These are phyloP conservation scores for Drosophila pseudotakahashii DNA, from an alignment of 2,888 invertebrate species.

Conservation along the genomic window DNA sequence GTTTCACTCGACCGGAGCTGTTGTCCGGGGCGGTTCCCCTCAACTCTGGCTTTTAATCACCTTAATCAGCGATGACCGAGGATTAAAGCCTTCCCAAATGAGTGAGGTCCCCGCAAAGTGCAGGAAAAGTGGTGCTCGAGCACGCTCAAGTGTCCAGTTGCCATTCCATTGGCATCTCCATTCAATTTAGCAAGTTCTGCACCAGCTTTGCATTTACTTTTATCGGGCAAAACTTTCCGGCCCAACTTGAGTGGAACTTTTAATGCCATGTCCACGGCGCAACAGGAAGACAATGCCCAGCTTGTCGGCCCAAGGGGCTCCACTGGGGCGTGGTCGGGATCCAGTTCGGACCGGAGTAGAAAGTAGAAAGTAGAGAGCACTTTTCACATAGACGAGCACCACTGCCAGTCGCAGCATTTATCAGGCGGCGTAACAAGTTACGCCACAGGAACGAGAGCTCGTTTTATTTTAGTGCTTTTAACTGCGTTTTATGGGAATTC, in stretches of 20 bases:
- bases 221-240: constrained; percentile 55
- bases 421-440: constrained; percentile 66
- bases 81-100: constrained; percentile 52
- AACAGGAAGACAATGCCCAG: constrained; percentile 54
- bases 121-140: constrained; percentile 40
- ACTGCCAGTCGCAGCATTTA: constrained; percentile 52
- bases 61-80: constrained; percentile 55
- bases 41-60: constrained; percentile 52
- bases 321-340: constrained; percentile 1
- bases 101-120: constrained; percentile 21
- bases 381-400: constrained; percentile 37
- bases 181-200: constrained; percentile 45
- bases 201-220: constrained; percentile 56
- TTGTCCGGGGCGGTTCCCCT: constrained; percentile 16
- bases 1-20: constrained; percentile 51
- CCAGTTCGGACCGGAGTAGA: background rate
- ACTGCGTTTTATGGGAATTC: constrained; percentile 57
- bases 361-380: constrained; percentile 11
- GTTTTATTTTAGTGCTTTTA: constrained; percentile 61
- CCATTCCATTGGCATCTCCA: constrained; percentile 25
- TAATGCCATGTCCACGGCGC: constrained; percentile 56
- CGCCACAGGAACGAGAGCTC: constrained; percentile 58
- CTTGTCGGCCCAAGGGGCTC: background rate
- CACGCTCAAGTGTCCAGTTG: constrained; percentile 32
- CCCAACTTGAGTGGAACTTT: constrained; percentile 53